A percentile compares a stretch with the other conserved stretches of the same genome.
These are phyloP conservation scores for Eleutherodactylus coqui DNA, from an alignment of 2,797 vertebrate species.

Conservation along the genomic window DNA sequence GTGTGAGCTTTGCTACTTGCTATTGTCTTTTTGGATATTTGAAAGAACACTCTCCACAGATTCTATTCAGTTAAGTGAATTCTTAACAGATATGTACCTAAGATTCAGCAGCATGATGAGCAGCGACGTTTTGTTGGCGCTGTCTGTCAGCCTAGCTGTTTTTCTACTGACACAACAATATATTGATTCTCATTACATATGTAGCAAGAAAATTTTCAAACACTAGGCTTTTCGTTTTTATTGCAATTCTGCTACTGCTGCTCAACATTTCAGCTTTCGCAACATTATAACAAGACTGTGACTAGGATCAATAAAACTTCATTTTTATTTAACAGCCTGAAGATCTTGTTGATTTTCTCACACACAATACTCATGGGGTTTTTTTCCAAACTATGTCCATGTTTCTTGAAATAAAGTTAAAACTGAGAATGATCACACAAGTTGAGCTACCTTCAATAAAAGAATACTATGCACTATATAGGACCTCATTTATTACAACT, in stretches of 20 bases:
- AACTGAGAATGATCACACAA: neutral
- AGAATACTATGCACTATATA: neutral
- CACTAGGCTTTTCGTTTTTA: constrained; percentile 38
- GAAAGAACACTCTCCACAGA: neutral
- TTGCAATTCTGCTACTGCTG: constrained; percentile 10
- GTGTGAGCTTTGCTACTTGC: too few species aligned
- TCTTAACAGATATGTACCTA: constrained; percentile 8
- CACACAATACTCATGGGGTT: constrained; percentile 22
- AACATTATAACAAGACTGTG: constrained; percentile 49
- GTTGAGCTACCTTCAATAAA: neutral
- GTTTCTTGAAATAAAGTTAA: constrained; percentile 35
- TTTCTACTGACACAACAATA: constrained; percentile 47
- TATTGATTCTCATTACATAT: constrained; percentile 56
- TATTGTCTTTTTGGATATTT: neutral
- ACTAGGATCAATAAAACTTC: constrained; percentile 46
- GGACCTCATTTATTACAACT: neutral
- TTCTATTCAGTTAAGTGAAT: neutral
- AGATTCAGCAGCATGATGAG: constrained; percentile 13
- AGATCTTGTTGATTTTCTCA: constrained; percentile 32
- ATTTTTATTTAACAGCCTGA: constrained; percentile 51
- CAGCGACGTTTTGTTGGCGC: constrained; percentile 16
- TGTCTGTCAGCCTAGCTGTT: neutral
- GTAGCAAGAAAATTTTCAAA: constrained; percentile 44
- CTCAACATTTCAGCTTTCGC: constrained; percentile 19
- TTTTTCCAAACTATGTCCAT: constrained; percentile 13